Percentiles rank a stretch among this genome's conserved stretches.
These are phyloP conservation scores for Amiota mariae DNA, from an alignment of 2,888 invertebrate species.

Conservation along the genomic window DNA sequence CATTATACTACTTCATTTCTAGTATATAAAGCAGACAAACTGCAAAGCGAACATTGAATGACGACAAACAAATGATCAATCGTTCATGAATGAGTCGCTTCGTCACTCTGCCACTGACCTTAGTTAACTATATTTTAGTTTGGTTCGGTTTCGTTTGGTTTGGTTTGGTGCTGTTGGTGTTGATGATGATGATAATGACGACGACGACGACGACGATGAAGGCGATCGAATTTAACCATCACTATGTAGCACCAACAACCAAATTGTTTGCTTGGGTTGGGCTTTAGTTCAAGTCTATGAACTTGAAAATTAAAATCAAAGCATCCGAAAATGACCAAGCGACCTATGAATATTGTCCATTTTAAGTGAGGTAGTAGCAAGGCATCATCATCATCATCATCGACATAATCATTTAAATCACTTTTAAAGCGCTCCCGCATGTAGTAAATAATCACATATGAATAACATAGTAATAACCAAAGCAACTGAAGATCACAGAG, in stretches of 20 bases:
- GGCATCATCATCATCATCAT: too few relatives aligned
- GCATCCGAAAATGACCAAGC: background rate
- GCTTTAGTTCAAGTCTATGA: conserved; percentile 43
- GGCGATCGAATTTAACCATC: conserved; percentile 36
- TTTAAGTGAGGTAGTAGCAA: background rate
- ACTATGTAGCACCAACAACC: conserved; percentile 5
- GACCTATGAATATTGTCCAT: background rate
- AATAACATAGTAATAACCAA: conserved; percentile 13
- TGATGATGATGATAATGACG: conserved; percentile 8
- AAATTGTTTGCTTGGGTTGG: background rate
- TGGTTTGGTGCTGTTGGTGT: too few relatives aligned
- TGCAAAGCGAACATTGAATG: too few relatives aligned
- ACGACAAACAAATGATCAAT: too few relatives aligned
- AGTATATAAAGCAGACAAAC: too few relatives aligned
- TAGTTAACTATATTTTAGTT: conserved; percentile 48
- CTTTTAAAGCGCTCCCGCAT: conserved; percentile 22
- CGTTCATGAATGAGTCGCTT: too few relatives aligned
- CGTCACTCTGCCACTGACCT: conserved; percentile 55
- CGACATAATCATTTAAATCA: background rate
- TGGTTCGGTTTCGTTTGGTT: too few relatives aligned
- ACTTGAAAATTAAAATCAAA: conserved; percentile 51
- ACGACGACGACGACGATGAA: conserved; percentile 36
- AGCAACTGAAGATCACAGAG: conserved; percentile 17
- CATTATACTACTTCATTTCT: background rate
- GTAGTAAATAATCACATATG: background rate